Evolutionary conservation across 2,113 vertebrate genomes (phyloP), one percentile per base, ranked within the genome.

Genomic region (Phyllopteryx taeniolatus): DNA sequence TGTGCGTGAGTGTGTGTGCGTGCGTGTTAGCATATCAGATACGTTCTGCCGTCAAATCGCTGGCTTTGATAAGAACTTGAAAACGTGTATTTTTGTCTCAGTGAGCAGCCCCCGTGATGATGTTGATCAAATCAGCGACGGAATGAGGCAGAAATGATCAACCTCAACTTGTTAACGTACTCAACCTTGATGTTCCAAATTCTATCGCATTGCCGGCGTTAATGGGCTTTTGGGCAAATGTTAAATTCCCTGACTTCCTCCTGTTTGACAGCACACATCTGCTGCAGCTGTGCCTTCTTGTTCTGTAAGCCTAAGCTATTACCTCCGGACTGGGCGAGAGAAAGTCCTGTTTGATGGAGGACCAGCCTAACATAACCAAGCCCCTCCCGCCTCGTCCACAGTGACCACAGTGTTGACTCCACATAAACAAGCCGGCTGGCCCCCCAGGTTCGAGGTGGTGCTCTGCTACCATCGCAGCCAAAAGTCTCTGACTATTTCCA

Each of bases 361-460:
- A 72, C 53, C 73, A 43, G 79, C 72, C 69, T 54, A 20, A 71
- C 22, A 67, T 51, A 56, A 65, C 67, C 39, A 1, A 15, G 73
- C 77, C 83, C 82, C 84, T 86, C 79, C 89, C 6, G 64, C 70
- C 78, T 69, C 51, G 63, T 90, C 85, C 86, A 87, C 88, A 88
- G 81, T 65, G 81, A 91, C 91, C 91, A 90, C 91, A 89, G 81
- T 91, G 88, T 92, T 92, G 90, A 89, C 91, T 79, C 80, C 86
- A 67, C 84, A 84, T 89, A 91, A 91, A 91, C 88, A 89, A 80
- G 83, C 73, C 47, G 59, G 59, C 74, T 64, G 68, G 74, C 79
- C 86, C 89, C 86, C 87, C 88, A 79, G 74, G 78, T 87, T 81
- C 59, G 75, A 86, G 84, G 83, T 70, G 71, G 83, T 75, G 7